Base-by-base conservation (phyloP, 2,113 vertebrate species). In the Porphyrio hochstetteri region DNA sequence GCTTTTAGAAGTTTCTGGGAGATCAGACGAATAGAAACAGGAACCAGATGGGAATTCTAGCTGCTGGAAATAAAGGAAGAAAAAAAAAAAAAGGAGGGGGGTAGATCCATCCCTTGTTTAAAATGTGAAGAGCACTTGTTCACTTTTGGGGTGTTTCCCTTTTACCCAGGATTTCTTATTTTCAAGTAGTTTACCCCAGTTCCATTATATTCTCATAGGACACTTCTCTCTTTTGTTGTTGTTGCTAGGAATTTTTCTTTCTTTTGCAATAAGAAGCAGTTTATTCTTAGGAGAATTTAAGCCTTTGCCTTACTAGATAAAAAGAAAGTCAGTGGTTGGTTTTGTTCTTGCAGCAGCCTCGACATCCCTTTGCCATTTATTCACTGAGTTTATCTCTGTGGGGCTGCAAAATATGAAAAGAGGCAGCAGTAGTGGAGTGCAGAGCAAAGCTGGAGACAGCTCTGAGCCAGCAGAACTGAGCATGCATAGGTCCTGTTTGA, bases 1-100 rank as follows among this genome's bases (percentile, higher is more conserved):
- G 93, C 94, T 96, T 97, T 96, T 97, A 95, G 97, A 97, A 95
- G 90, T 97, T 97, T 97, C 89, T 96, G 87, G 91, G 96, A 97
- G 96, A 97, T 97, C 96, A 96, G 96, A 97, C 40, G 84, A 96
- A 93, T 86, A 95, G 95, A 97, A 97, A 97, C 94, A 97, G 95
- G 95, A 97, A 97, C 94, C 96, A 97, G 97, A 97, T 97, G 97
- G 96, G 75, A 93, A 48, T 94, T 88, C 59, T 88, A 95, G 89
- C 93, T 96, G 92, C 91, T 97, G 90, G 86, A 97, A 96, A 95
- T 88, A 95, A 95, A 91, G 70, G 53, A 84, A 86, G 36, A 13
- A 69, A 80, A 87, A 42, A 16, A 15, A 3, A 12, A 48, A 48
- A 19, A 15, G 44, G 20, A 5, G n/a, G 15, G 16, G 5, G 4